A percentile compares a stretch with the other conserved stretches of the same genome.
Conservation (phyloP, 2,797 vertebrate species). For the Sparidentex hasta region DNA sequence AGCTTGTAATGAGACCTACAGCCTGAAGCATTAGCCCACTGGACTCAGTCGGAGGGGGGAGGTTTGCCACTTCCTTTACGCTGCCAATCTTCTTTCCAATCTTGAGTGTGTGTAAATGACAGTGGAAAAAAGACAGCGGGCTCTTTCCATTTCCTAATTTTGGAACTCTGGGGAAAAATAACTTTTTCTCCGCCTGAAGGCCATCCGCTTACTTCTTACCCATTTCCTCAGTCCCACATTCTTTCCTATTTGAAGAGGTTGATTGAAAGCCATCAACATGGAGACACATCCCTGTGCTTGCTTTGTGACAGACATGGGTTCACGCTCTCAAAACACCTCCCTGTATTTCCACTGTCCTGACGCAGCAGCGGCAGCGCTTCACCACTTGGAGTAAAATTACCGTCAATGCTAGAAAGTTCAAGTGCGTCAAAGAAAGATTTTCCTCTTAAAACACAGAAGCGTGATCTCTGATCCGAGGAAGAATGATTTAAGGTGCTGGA, state of each 20-base stretch:
- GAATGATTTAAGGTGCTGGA: not conserved
- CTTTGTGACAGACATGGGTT: not conserved
- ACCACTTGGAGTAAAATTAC: not conserved
- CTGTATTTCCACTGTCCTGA: conserved; percentile 2
- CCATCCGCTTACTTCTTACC: conserved; percentile 41
- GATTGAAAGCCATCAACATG: conserved; percentile 39
- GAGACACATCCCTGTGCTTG: conserved; percentile 10
- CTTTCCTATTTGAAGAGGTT: conserved; percentile 53
- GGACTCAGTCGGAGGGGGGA: conserved; percentile 11
- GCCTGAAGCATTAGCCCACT: conserved; percentile 57
- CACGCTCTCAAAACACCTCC: not conserved
- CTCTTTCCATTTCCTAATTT: conserved; percentile 72
- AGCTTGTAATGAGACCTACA: conserved; percentile 51
- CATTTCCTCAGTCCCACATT: conserved; percentile 54
- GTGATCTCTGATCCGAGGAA: not conserved
- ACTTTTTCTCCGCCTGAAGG: conserved; percentile 44
- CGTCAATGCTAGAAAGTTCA: not conserved
- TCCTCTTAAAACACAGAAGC: not conserved
- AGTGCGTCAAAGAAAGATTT: not conserved
- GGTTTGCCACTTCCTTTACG: not conserved
- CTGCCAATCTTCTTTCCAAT: conserved; percentile 71
- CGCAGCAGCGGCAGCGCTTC: not conserved
- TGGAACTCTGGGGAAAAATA: conserved; percentile 44
- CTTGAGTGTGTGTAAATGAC: conserved; percentile 54
- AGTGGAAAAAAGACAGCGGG: conserved; percentile 52